Base-by-base conservation (phyloP, 2,888 invertebrate genomes). In the Eupithecia pulchellata region DNA sequence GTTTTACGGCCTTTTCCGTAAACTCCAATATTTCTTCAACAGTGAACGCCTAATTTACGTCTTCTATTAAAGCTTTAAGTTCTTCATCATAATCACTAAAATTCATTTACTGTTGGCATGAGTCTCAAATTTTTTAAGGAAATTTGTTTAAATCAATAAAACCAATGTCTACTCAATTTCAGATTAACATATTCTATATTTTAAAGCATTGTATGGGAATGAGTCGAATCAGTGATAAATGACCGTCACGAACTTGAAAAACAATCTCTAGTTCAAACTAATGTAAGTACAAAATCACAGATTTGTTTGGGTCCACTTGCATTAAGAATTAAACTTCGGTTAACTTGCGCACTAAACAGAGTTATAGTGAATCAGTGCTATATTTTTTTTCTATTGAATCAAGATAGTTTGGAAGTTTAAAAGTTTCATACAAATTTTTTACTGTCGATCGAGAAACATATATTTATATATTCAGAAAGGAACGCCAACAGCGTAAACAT, bases 241-340 rank as follows among this genome's bases (percentile, higher is more conserved):
- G 64, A 58, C 47, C 57, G 29, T 57, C 73, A 73, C 42, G 64
- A 20, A 42, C 57, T 64, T 14, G 29, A 58, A 69, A 73, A 73
- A 60, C 69, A 66, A 73, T 67, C 60, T 64, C 36, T 60, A 13
- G 14, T 14, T 57, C 47, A 68, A 69, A 66, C 57, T 72, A 60
- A 69, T 64, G 36, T n/a, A n/a, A n/a, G n/a, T 60, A 69, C 72
- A 64, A 68, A 75, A 75, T 72, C 75, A 68, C 73, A 75, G 63
- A 66, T 73, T 20, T 72, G 62, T 60, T 30, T 30, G 68, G 57
- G 32, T 60, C 70, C 70, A 66, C 30, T 58, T 66, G 57, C 65
- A 58, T 62, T 34, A 47, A 32, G n/a, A 2, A 34, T 5, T 62
- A 52, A 61, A 32, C 29, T 5, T 17, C 3, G 30, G 36, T 60